Evolutionary conservation across 2,113 vertebrate genomes (phyloP).

Genomic region (Malurus cyaneus): DNA sequence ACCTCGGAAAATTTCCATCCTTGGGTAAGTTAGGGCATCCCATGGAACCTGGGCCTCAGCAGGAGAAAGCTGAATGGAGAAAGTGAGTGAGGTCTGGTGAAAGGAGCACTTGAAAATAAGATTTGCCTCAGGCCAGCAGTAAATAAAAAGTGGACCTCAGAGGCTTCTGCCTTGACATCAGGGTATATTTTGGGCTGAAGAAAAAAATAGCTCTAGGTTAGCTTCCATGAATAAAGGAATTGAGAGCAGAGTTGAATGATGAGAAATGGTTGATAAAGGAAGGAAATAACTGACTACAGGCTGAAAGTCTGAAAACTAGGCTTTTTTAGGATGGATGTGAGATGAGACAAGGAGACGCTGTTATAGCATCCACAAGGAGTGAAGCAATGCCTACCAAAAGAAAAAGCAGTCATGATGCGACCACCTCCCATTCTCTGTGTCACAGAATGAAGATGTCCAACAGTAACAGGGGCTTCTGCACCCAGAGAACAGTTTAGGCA

Average conservation of each 20-base stretch:
- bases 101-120: background rate
- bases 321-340: background rate
- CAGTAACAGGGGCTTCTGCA: background rate
- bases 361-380: background rate
- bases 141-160: background rate
- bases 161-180: background rate
- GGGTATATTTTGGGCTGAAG: background rate
- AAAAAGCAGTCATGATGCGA: background rate
- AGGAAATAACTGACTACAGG: background rate
- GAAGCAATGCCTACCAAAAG: background rate
- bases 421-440: background rate
- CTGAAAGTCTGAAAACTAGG: background rate
- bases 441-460: background rate
- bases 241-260: background rate
- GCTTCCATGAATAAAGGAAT: background rate
- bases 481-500: background rate
- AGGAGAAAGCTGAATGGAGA: background rate
- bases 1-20: background rate
- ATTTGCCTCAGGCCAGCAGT: background rate
- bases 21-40: background rate
- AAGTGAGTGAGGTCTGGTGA: background rate
- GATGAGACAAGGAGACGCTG: background rate
- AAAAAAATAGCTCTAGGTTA: background rate
- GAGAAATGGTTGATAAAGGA: background rate
- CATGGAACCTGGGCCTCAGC: background rate